Evolutionary conservation across 2,113 vertebrate genomes (phyloP).

Genomic region (Piaya cayana): DNA sequence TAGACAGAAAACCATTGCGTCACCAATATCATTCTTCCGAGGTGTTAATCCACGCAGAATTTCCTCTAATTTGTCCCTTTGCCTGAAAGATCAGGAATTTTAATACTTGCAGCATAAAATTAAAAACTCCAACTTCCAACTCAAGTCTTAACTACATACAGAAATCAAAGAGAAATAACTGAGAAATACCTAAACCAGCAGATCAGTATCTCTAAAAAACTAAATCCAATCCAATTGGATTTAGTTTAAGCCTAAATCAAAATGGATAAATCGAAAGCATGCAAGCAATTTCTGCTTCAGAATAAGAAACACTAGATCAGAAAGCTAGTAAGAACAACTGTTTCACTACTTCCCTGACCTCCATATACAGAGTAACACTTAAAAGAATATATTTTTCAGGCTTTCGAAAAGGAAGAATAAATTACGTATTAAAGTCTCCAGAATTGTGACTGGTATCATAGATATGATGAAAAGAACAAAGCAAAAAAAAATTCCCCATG

Average conservation of each 20-base stretch:
- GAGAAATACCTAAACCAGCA: background rate
- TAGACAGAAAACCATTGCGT: conserved; percentile 97
- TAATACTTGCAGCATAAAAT: background rate
- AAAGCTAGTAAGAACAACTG: background rate
- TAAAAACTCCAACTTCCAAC: background rate
- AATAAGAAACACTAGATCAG: background rate
- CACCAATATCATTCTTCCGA: conserved; percentile 92
- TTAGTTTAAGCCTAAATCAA: background rate
- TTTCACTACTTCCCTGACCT: background rate
- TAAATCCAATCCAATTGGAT: background rate
- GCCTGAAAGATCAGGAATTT: conserved; percentile 76
- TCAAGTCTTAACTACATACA: background rate
- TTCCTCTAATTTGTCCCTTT: conserved; percentile 96
- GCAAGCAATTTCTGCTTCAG: background rate
- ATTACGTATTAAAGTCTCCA: background rate
- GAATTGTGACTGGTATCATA: background rate
- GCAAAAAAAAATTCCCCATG: background rate
- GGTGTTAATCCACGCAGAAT: conserved; percentile 91
- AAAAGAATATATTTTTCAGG: background rate
- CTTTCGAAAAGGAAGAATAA: background rate
- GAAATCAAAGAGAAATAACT: background rate
- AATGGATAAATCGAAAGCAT: background rate
- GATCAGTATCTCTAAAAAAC: background rate
- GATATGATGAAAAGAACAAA: background rate
- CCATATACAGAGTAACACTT: background rate